Conservation (phyloP, 1,140 invertebrate species). For the Danaus plexippus region DNA sequence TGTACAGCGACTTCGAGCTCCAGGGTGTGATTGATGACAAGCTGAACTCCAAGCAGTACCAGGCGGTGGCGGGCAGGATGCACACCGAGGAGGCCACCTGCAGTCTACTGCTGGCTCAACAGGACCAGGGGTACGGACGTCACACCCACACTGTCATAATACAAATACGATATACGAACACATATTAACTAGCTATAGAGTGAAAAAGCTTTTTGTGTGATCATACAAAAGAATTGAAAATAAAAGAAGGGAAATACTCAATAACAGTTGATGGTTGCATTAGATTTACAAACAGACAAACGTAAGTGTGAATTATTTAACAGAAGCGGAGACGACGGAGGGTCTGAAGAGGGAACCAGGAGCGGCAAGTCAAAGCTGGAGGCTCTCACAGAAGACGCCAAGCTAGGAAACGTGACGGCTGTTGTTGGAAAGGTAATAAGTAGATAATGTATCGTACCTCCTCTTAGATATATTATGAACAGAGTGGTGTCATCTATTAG, state of each 20-base stretch:
- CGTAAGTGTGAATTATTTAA: slow-evolving; percentile 5
- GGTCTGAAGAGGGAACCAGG: slow-evolving; percentile 61
- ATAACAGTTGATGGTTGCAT: too few species aligned
- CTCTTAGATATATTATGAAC: too few species aligned
- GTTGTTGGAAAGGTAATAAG: slow-evolving; percentile 63
- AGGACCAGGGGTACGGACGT: slow-evolving; percentile 73
- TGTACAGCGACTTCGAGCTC: slow-evolving; percentile 98
- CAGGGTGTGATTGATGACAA: slow-evolving; percentile 99
- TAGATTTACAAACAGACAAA: not conserved
- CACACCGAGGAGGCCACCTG: slow-evolving; percentile 97
- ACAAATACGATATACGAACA: too few species aligned
- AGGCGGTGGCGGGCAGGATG: slow-evolving; percentile 92
- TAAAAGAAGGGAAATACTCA: too few species aligned
- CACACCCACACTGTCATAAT: too few species aligned
- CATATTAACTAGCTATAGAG: too few species aligned
- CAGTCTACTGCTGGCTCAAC: slow-evolving; percentile 86
- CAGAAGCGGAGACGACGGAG: slow-evolving; percentile 59
- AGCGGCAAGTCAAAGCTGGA: slow-evolving; percentile 66
- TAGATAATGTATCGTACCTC: too few species aligned
- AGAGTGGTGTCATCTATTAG: too few species aligned
- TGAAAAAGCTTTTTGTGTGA: too few species aligned
- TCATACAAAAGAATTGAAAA: not conserved
- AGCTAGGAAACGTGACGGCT: slow-evolving; percentile 66
- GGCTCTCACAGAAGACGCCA: slow-evolving; percentile 65
- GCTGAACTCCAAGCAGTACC: slow-evolving; percentile 97